Conservation (phyloP, 1,140 invertebrate genomes). For the Hyles euphorbiae region DNA sequence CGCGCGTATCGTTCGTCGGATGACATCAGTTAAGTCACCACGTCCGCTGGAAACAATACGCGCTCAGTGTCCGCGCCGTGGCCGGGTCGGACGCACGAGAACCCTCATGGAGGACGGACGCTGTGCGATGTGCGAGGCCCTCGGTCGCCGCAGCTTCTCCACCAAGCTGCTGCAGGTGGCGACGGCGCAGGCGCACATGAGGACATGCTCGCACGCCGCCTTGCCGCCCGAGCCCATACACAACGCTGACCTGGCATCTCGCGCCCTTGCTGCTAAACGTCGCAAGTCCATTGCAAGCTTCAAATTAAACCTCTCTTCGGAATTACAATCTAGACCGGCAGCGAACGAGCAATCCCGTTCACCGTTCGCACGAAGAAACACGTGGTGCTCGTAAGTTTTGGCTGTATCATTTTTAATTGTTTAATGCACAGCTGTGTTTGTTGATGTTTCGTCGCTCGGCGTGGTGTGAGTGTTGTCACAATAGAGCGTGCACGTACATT, state of each 20-base stretch:
- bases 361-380: slow-evolving; percentile 62
- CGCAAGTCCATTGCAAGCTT: slow-evolving; percentile 65
- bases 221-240: slow-evolving; percentile 43
- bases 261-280: slow-evolving; percentile 64
- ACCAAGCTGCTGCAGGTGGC: slow-evolving; percentile 67
- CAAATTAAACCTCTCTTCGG: slow-evolving; percentile 52
- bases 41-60: slow-evolving; percentile 61
- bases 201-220: slow-evolving; percentile 48
- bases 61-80: slow-evolving; percentile 66
- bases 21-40: slow-evolving; percentile 70
- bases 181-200: slow-evolving; percentile 67
- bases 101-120: slow-evolving; percentile 64
- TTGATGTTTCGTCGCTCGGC: not conserved
- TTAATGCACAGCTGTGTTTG: slow-evolving; percentile 2
- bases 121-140: slow-evolving; percentile 65
- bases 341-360: slow-evolving; percentile 40
- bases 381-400: slow-evolving; percentile 73
- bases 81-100: slow-evolving; percentile 62
- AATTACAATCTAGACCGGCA: slow-evolving; percentile 39
- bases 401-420: slow-evolving; percentile 4
- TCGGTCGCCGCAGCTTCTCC: slow-evolving; percentile 59
- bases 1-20: slow-evolving; percentile 60
- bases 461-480: not conserved
- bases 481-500: slow-evolving; percentile 4
- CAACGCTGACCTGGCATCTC: slow-evolving; percentile 53